These are phyloP conservation scores for Netelia virgata DNA, from an alignment of 2,888 invertebrate species.

Conservation along the genomic window DNA sequence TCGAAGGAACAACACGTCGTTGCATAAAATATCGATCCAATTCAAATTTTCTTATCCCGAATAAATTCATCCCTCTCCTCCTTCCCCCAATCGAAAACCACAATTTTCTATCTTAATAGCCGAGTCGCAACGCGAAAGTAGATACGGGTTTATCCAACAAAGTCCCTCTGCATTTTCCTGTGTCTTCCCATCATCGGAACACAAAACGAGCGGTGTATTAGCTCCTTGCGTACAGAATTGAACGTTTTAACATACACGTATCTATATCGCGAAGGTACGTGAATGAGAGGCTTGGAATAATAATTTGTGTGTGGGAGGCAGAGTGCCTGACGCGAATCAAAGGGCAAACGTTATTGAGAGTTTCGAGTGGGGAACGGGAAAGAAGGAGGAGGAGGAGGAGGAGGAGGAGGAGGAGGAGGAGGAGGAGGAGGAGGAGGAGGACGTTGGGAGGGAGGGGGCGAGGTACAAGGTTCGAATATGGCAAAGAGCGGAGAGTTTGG, in stretches of 20 bases:
- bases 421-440: conserved; percentile 25
- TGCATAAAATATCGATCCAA: no score
- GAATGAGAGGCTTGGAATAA: conserved; percentile 46
- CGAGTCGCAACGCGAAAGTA: not conserved
- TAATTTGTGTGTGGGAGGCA: conserved; percentile 57
- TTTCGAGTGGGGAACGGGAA: conserved; percentile 27
- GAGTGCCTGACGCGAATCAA: conserved; percentile 67
- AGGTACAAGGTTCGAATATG: conserved; percentile 5
- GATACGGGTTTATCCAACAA: no score
- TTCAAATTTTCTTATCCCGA: no score
- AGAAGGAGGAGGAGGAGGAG: conserved; percentile 18
- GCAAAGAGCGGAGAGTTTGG: not conserved
- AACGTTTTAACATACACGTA: conserved; percentile 2
- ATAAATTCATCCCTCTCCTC: no score
- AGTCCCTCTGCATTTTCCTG: not conserved
- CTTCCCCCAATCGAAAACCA: no score
- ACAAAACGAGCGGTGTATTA: conserved; percentile 58
- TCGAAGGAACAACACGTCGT: no score
- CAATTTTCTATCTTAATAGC: no score
- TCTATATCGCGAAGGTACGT: conserved; percentile 35
- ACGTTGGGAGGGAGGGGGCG: no score
- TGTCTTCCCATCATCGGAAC: not conserved
- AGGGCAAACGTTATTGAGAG: conserved; percentile 68
- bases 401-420: not conserved
- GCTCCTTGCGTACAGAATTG: conserved; percentile 26